A percentile compares a stretch with the other conserved stretches of the same genome.
Evolutionary conservation across 2,888 invertebrate genomes (phyloP).

Genomic region (Ditylenchus weischeri): DNA sequence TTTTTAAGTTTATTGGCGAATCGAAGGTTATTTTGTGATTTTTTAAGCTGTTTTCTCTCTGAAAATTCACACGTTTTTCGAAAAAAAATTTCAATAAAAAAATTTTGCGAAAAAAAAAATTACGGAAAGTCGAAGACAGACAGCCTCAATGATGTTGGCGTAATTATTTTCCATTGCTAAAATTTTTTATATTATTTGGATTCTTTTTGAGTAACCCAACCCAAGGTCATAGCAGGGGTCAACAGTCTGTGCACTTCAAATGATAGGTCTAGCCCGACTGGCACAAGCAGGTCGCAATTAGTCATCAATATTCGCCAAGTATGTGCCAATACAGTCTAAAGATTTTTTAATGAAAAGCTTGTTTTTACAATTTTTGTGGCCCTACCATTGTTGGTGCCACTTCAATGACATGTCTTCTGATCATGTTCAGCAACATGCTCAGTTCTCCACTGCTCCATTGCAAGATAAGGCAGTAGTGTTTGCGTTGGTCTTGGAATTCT

Average conservation of each 20-base stretch:
- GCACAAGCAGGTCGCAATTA: constrained; percentile 44
- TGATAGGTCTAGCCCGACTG: constrained; percentile 78
- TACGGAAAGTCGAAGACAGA: constrained; percentile 68
- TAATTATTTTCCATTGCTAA: constrained; percentile 74
- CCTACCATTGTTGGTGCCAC: constrained; percentile 54
- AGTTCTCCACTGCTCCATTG: constrained; percentile 56
- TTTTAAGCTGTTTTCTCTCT: not conserved
- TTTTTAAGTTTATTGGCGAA: no score
- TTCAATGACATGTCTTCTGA: constrained; percentile 56
- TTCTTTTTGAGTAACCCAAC: no score
- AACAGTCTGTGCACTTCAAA: constrained; percentile 85
- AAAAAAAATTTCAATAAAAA: not conserved
- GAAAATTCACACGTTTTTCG: not conserved
- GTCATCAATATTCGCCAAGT: constrained; percentile 54
- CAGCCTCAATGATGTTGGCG: constrained; percentile 77
- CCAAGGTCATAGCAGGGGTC: constrained; percentile 70
- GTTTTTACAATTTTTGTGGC: constrained; percentile 9
- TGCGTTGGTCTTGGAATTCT: constrained; percentile 43
- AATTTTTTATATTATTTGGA: no score
- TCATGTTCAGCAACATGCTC: constrained; percentile 45
- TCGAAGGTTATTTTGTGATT: not conserved
- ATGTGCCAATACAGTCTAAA: constrained; percentile 27
- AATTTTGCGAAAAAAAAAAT: no score
- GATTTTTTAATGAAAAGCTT: not conserved
- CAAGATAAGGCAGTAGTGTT: constrained; percentile 61